These are phyloP conservation scores for Myotis davidii DNA, from an alignment of 2,113 vertebrate species.

Conservation along the genomic window DNA sequence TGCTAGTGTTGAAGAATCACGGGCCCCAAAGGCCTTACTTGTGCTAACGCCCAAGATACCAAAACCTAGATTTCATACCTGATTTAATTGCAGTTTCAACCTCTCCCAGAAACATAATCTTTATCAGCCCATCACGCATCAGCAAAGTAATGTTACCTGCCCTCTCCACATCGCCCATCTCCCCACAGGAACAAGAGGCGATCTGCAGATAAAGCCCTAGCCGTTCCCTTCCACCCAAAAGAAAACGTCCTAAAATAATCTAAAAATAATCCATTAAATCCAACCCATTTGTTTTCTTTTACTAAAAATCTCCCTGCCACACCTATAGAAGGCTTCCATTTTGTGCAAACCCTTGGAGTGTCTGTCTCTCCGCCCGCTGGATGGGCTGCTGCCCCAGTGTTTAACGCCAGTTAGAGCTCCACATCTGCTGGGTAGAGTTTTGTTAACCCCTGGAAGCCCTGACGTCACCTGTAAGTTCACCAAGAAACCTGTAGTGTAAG, in stretches of 20 bases:
- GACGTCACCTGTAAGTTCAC: background rate
- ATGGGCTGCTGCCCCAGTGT: background rate
- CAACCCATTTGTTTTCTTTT: background rate
- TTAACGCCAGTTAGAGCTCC: background rate
- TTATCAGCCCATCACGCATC: background rate
- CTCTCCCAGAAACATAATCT: background rate
- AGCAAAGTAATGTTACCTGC: background rate
- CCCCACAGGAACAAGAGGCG: background rate
- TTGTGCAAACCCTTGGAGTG: background rate
- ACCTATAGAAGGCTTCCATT: background rate
- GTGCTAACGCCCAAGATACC: background rate
- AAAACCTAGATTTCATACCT: background rate
- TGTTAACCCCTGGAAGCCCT: background rate
- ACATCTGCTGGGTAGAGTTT: background rate
- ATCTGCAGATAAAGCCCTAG: background rate
- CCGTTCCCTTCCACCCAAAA: background rate
- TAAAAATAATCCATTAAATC: background rate
- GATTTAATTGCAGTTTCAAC: background rate
- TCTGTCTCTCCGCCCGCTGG: background rate
- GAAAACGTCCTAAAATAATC: background rate
- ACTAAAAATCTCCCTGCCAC: background rate
- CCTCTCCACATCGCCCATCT: too few relatives aligned
- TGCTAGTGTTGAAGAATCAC: background rate
- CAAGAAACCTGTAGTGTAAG: background rate
- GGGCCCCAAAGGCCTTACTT: background rate